A percentile compares a stretch with the other conserved stretches of the same genome.
Evolutionary conservation across 2,797 vertebrate species (phyloP).

Genomic region (Sebastes hubbsi): DNA sequence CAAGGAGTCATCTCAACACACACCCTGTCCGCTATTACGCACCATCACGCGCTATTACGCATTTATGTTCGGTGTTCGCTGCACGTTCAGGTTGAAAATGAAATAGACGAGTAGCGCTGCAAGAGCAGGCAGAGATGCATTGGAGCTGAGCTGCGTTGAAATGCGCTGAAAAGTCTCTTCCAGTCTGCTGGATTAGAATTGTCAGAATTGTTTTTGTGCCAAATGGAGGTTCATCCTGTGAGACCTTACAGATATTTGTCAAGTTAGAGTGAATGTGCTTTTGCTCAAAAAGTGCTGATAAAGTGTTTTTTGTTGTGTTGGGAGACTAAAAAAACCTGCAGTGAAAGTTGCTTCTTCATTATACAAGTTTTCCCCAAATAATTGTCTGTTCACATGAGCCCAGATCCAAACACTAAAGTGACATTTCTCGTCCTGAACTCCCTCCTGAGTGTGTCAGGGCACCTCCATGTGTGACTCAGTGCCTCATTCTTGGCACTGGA

Average conservation of each 20-base stretch:
- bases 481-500: not conserved
- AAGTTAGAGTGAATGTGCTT: not conserved
- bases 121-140: not conserved
- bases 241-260: not conserved
- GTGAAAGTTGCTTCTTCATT: not conserved
- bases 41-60: slow-evolving; percentile 41
- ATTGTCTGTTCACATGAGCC: not conserved
- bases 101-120: not conserved
- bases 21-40: slow-evolving; percentile 15
- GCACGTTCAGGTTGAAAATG: not conserved
- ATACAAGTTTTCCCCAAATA: not conserved
- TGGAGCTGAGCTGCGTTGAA: not conserved
- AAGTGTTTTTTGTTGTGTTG: not conserved
- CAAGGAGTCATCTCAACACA: not conserved
- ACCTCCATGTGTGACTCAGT: slow-evolving; percentile 55
- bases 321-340: not conserved
- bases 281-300: not conserved
- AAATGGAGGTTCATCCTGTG: slow-evolving; percentile 3
- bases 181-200: slow-evolving; percentile 15
- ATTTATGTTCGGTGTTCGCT: not conserved
- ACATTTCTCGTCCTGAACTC: slow-evolving; percentile 2
- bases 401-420: not conserved
- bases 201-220: slow-evolving; percentile 2
- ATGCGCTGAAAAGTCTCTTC: slow-evolving; percentile 2
- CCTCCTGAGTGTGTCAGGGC: slow-evolving; percentile 6